Evolutionary conservation across 1,140 invertebrate genomes (phyloP).

Genomic region (Zophobas atratus): DNA sequence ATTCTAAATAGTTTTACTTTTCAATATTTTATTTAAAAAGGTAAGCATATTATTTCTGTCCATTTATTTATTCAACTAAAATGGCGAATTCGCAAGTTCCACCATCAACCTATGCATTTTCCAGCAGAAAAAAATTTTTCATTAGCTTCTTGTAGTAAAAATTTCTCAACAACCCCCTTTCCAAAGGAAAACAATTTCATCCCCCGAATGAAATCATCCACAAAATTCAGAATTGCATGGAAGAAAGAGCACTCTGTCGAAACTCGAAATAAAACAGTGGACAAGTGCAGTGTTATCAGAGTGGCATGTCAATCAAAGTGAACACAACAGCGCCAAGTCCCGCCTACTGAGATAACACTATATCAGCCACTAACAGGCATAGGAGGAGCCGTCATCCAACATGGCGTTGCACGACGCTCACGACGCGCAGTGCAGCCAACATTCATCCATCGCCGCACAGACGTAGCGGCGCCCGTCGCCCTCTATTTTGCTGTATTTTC

Average conservation of each 20-base stretch:
- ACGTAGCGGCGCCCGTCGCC: constrained; percentile 30
- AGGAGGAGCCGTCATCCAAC: constrained; percentile 61
- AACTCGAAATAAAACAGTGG: constrained; percentile 60
- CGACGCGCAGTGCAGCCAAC: constrained; percentile 39
- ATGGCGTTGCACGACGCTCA: constrained; percentile 61
- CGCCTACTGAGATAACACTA: constrained; percentile 61
- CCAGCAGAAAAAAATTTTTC: no score
- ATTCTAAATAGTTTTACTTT: no score
- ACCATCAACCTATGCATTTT: no score
- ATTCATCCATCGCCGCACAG: constrained; percentile 30
- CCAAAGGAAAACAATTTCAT: constrained; percentile 45
- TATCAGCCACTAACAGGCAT: constrained; percentile 57
- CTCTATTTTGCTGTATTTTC: constrained; percentile 15
- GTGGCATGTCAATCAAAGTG: constrained; percentile 63
- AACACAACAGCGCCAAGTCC: constrained; percentile 52
- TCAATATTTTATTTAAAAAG: no score
- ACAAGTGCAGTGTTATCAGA: constrained; percentile 61
- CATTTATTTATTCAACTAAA: no score
- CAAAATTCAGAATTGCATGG: constrained; percentile 52
- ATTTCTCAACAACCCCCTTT: no score
- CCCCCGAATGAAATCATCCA: constrained; percentile 43
- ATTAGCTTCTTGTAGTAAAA: no score
- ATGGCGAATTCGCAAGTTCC: no score
- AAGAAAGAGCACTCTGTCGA: constrained; percentile 44
- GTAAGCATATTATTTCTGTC: no score